These are phyloP conservation scores for Drosophila paramelanica DNA, from an alignment of 2,888 invertebrate species.

Conservation along the genomic window DNA sequence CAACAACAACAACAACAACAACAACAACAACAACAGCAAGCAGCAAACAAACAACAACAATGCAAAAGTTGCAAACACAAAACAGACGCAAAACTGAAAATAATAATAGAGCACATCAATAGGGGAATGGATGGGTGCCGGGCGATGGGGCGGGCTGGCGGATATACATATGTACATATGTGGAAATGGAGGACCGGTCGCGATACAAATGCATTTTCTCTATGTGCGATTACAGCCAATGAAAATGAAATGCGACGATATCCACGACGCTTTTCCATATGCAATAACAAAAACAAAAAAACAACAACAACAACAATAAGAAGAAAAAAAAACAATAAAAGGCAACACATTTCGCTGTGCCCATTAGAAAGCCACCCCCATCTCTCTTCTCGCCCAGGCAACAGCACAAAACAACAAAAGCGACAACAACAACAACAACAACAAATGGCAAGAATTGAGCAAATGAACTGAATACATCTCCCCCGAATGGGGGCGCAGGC, in stretches of 20 bases:
- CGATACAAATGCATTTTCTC: conserved; percentile 49
- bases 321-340: conserved; percentile 17
- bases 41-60: conserved; percentile 28
- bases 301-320: conserved; percentile 9
- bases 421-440: conserved; percentile 11
- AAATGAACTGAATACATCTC: conserved; percentile 59
- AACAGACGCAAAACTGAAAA: conserved; percentile 34
- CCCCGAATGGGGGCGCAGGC: conserved; percentile 13
- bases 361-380: conserved; percentile 41
- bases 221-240: conserved; percentile 47
- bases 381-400: background rate
- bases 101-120: conserved; percentile 53
- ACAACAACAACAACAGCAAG: conserved; percentile 22
- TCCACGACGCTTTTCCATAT: conserved; percentile 50
- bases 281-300: conserved; percentile 20
- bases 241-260: conserved; percentile 59
- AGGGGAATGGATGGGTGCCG: background rate
- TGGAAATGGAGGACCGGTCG: conserved; percentile 22
- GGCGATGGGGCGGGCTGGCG: conserved; percentile 1
- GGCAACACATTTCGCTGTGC: conserved; percentile 57
- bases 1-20: conserved; percentile 32
- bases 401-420: conserved; percentile 14
- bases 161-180: too few relatives aligned
- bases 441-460: conserved; percentile 52
- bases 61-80: conserved; percentile 39